phyloP scores from a whole-genome alignment of 1,140 invertebrate species.

The Drosophila suzukii region DNA sequence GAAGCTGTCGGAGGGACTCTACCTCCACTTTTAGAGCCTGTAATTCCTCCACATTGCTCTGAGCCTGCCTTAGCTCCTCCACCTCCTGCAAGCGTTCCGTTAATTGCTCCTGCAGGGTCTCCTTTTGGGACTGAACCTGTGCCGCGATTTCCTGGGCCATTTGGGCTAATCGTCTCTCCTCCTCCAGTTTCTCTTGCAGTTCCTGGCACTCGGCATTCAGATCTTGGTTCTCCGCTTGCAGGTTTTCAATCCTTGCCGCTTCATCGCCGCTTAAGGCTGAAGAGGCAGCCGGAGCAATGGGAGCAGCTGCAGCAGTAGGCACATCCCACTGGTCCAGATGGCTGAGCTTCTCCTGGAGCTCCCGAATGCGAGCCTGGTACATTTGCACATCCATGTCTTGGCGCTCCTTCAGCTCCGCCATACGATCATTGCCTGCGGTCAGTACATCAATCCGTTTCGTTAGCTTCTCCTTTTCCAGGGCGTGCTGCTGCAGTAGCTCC shows the following conservation, averaged over 20 bases:
- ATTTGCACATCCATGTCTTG: conserved; percentile 90
- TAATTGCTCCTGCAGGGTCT: conserved; percentile 49
- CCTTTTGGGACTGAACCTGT: conserved; percentile 65
- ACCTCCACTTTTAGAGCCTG: conserved; percentile 83
- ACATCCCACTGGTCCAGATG: conserved; percentile 86
- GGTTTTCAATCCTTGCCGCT: conserved; percentile 35
- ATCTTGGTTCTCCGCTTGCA: conserved; percentile 85
- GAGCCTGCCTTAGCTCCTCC: conserved; percentile 84
- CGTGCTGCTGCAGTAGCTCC: conserved; percentile 86
- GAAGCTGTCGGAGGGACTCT: not conserved
- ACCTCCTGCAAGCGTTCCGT: conserved; percentile 32
- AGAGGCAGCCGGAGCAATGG: conserved; percentile 6
- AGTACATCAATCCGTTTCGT: conserved; percentile 90
- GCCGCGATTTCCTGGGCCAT: conserved; percentile 19
- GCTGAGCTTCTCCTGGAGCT: conserved; percentile 87
- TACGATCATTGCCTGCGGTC: conserved; percentile 90
- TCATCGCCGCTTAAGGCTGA: conserved; percentile 5
- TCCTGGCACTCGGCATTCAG: conserved; percentile 90
- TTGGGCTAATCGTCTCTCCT: conserved; percentile 84
- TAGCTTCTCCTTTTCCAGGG: conserved; percentile 88
- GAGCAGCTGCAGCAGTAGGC: conserved; percentile 1
- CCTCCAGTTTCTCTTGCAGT: conserved; percentile 88
- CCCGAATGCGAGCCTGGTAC: conserved; percentile 89
- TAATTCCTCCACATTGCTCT: conserved; percentile 33
- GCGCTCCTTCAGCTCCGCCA: conserved; percentile 91